phyloP scores from a whole-genome alignment of 2,797 vertebrate genomes.

The Chromis chromis region DNA sequence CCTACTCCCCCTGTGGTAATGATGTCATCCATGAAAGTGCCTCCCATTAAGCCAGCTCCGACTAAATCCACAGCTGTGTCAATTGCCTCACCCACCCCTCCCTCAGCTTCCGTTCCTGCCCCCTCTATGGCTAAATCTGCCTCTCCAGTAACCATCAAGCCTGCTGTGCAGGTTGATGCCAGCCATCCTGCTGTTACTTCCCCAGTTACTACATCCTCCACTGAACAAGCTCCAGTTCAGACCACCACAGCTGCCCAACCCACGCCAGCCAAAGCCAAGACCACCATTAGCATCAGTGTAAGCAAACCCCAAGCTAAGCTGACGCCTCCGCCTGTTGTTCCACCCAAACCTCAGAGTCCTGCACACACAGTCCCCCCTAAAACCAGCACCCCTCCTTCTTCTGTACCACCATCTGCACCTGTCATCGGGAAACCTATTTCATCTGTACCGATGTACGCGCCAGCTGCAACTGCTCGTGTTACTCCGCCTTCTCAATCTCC shows the following conservation, averaged over 20 bases:
- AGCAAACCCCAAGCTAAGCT: conserved; percentile 78
- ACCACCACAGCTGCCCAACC: conserved; percentile 71
- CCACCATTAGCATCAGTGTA: conserved; percentile 82
- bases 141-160: conserved; percentile 46
- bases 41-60: conserved; percentile 77
- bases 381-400: conserved; percentile 69
- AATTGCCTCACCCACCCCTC: conserved; percentile 46
- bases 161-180: conserved; percentile 25
- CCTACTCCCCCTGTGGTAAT: conserved; percentile 77
- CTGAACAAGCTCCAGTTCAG: conserved; percentile 61
- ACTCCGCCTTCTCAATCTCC: conserved; percentile 62
- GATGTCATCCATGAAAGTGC: conserved; percentile 84
- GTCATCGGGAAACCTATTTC: conserved; percentile 86
- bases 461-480: conserved; percentile 60
- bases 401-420: conserved; percentile 64
- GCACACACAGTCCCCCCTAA: conserved; percentile 53
- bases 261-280: conserved; percentile 78
- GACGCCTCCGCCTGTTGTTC: conserved; percentile 74
- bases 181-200: conserved; percentile 17
- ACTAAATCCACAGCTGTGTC: conserved; percentile 70
- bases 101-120: conserved; percentile 48
- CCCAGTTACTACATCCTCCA: conserved; percentile 14
- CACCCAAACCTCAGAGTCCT: conserved; percentile 85
- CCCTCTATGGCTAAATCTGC: conserved; percentile 43
- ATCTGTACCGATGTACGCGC: conserved; percentile 84